A percentile compares a stretch with the other conserved stretches of the same genome.
Evolutionary conservation across 2,797 vertebrate genomes (phyloP).

Genomic region (Sparus aurata): DNA sequence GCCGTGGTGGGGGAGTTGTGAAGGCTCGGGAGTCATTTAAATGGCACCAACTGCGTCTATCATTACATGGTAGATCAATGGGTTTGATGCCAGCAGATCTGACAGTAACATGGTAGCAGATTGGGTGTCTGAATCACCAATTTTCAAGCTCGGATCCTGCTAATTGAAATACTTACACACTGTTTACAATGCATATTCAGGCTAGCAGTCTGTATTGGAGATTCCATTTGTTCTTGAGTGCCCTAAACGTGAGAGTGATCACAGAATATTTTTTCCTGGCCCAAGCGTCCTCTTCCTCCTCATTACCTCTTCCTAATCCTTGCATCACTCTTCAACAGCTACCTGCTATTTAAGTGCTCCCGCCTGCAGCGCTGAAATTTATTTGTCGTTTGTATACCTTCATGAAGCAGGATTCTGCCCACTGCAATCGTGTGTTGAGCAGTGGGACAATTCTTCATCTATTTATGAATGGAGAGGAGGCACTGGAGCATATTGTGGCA

Average conservation of each 20-base stretch:
- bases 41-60: background rate
- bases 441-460: background rate
- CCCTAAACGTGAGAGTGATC: background rate
- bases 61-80: background rate
- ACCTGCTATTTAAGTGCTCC: background rate
- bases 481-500: slow-evolving; percentile 6
- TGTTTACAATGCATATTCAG: background rate
- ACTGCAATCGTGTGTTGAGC: slow-evolving; percentile 18
- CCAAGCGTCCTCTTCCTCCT: background rate
- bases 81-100: background rate
- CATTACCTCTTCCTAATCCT: slow-evolving; percentile 16
- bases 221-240: background rate
- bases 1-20: background rate
- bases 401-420: background rate
- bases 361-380: background rate
- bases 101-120: background rate
- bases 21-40: slow-evolving; percentile 7
- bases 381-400: slow-evolving; percentile 8
- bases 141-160: background rate
- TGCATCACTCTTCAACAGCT: background rate
- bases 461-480: slow-evolving; percentile 24
- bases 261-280: background rate
- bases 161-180: background rate
- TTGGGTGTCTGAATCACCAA: background rate
- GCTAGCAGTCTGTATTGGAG: background rate